Evolutionary conservation across 92 coral and sea anemone species (phyloP), one percentile per base, ranked within the genome.

Genomic region (Montipora capitata): DNA sequence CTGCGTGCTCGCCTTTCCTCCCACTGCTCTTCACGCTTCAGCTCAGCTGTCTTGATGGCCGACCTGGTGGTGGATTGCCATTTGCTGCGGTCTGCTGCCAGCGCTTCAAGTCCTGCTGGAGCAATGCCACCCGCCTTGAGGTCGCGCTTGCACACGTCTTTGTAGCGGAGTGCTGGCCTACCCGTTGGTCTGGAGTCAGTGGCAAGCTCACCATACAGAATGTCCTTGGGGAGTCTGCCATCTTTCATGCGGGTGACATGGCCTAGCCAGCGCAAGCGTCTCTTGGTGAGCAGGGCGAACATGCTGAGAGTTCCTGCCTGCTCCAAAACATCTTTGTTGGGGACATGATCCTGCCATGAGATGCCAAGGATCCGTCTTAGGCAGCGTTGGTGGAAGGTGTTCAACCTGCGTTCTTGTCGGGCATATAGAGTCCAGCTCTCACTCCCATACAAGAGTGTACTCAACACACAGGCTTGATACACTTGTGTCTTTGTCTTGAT

Each of bases 391-490:
- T 85, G 89, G 15, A 85, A 76, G 76, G 16, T 2, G 54, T 76
- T 64, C 45, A 62, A 74, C 10, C 54, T 8, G 56, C 45, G 27
- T 12, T 41, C 27, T n/a, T 85, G 77, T 0, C 65, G 17, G 79
- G 73, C 41, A 41, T 76, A 64, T 2, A 40, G 13, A 9, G 27
- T 68, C 77, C 83, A 85, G 4, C 49, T 4, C 41, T 65, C 77
- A 16, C 63, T 57, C 74, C 89, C 89, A 61, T 85, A 66, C n/a
- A 88, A 54, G 17, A 90, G 92, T 0, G 82, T 76, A 49, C 87
- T 91, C 5, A 86, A 74, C 10, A 91, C 87, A 16, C 91, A 85
- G 61, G 87, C 77, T 48, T 85, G 44, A 59, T 81, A 75, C 4
- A 91, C 91, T 40, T 51, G 48, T 38, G 41, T 59, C 85, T 90